Evolutionary conservation across 2,113 vertebrate species (phyloP).

Genomic region (Orycteropus afer): DNA sequence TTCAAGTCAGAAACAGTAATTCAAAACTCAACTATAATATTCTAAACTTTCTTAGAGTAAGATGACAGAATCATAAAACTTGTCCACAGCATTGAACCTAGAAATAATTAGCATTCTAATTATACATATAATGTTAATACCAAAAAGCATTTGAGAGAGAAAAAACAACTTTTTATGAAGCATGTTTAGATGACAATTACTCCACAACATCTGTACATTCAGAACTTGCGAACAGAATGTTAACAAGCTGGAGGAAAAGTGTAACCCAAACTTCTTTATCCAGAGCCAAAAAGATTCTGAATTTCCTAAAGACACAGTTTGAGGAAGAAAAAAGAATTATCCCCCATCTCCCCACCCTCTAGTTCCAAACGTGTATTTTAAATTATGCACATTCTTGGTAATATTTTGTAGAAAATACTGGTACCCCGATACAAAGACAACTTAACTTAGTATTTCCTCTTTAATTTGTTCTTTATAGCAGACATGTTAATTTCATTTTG

Average conservation of each 20-base stretch:
- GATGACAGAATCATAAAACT: conserved; percentile 21
- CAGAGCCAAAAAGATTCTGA: conserved; percentile 40
- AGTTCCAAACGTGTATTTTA: background rate
- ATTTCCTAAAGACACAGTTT: conserved; percentile 44
- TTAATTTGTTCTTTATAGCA: conserved; percentile 68
- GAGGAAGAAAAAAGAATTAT: conserved; percentile 32
- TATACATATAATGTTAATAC: background rate
- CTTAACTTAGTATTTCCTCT: conserved; percentile 68
- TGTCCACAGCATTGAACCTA: conserved; percentile 42
- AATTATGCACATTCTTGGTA: conserved; percentile 3
- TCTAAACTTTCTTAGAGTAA: conserved; percentile 65
- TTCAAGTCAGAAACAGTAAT: conserved; percentile 45
- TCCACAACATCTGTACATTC: background rate
- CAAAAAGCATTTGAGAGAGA: background rate
- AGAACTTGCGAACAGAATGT: background rate
- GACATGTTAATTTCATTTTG: conserved; percentile 76
- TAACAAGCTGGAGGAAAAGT: background rate
- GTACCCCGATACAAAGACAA: background rate
- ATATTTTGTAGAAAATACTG: conserved; percentile 57
- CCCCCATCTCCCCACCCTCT: background rate
- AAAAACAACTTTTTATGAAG: conserved; percentile 13
- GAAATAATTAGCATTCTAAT: too few relatives aligned
- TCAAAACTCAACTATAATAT: conserved; percentile 37
- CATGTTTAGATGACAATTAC: conserved; percentile 40
- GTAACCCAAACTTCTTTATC: background rate